Conservation (phyloP, 2,888 invertebrate species). For the Byasa hedistus region DNA sequence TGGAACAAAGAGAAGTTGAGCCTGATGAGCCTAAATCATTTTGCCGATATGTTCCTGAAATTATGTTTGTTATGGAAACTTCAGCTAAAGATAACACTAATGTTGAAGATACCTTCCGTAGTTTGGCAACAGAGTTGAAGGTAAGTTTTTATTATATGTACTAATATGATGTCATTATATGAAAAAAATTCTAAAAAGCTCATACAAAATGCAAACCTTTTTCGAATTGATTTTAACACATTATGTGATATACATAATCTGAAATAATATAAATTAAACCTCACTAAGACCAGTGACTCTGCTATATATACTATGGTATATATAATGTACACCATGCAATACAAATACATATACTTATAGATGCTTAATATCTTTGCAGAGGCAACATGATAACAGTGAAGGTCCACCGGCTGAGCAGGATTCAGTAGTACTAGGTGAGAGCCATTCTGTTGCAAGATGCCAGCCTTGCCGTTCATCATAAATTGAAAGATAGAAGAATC, state of each 20-base stretch:
- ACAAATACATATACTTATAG: background rate
- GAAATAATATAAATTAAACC: too few species aligned
- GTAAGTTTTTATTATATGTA: constrained; percentile 47
- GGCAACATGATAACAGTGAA: constrained; percentile 86
- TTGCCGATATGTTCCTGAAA: constrained; percentile 91
- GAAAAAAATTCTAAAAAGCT: too few species aligned
- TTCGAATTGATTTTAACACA: too few species aligned
- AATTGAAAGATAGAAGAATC: constrained; percentile 27
- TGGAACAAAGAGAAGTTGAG: constrained; percentile 89
- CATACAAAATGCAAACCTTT: too few species aligned
- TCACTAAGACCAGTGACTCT: too few species aligned
- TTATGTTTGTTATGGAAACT: constrained; percentile 91
- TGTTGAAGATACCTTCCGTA: constrained; percentile 92
- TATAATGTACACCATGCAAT: too few species aligned
- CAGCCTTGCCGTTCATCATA: constrained; percentile 81
- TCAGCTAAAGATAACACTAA: constrained; percentile 95
- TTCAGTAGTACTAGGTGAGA: constrained; percentile 84
- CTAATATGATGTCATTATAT: too few species aligned
- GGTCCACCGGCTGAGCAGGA: constrained; percentile 82
- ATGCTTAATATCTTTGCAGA: constrained; percentile 70
- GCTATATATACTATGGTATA: too few species aligned
- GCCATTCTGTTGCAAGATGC: constrained; percentile 83
- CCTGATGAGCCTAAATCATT: constrained; percentile 92
- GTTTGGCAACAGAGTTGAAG: constrained; percentile 92
- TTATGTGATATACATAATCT: too few species aligned